Evolutionary conservation across 1,140 invertebrate species (phyloP).

Genomic region (Lordiphosa mommai): DNA sequence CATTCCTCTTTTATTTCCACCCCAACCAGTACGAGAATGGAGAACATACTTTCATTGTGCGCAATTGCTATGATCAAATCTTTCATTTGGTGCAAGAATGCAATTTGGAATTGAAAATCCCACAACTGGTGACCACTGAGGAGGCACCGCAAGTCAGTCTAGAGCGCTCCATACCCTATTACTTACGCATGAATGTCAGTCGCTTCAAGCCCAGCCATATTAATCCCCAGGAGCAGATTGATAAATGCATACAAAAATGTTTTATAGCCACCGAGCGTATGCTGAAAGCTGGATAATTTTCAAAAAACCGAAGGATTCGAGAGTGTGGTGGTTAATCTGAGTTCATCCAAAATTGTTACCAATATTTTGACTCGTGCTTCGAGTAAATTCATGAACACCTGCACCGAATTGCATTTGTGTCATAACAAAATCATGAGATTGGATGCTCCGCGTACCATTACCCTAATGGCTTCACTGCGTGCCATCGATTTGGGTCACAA

Average conservation of each 20-base stretch:
- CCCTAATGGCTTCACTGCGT: constrained; percentile 41
- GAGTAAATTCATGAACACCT: constrained; percentile 44
- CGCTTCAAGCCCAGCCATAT: constrained; percentile 41
- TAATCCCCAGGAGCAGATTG: constrained; percentile 14
- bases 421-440: constrained; percentile 53
- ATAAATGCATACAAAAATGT: constrained; percentile 37
- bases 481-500: constrained; percentile 62
- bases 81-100: constrained; percentile 32
- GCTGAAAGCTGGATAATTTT: constrained; percentile 53
- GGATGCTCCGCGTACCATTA: constrained; percentile 19
- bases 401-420: constrained; percentile 48
- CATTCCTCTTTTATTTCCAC: not conserved
- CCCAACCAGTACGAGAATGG: constrained; percentile 34
- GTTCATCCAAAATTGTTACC: constrained; percentile 35
- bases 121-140: constrained; percentile 9
- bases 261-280: constrained; percentile 47
- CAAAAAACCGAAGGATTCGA: constrained; percentile 39
- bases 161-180: constrained; percentile 23
- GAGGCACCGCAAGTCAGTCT: not conserved
- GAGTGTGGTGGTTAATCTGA: constrained; percentile 50
- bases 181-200: constrained; percentile 60
- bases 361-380: constrained; percentile 39
- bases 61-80: constrained; percentile 64
- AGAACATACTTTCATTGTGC: constrained; percentile 61
- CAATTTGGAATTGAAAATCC: constrained; percentile 52